Evolutionary conservation across 2,797 vertebrate species (phyloP).

Genomic region (Amazona ochrocephala): DNA sequence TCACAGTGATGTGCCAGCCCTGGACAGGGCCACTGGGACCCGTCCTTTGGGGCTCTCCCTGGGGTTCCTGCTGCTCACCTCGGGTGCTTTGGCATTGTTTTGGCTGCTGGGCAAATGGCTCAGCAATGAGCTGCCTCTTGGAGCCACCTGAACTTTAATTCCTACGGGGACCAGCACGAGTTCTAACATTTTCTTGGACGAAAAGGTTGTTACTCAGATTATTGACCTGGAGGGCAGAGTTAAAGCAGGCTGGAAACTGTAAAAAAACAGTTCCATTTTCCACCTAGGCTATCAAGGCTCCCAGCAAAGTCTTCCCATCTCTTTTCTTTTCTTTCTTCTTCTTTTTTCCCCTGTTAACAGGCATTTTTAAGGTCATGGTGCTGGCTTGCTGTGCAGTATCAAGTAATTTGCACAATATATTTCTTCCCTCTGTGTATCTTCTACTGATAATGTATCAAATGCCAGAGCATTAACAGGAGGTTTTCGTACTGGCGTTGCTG

Average conservation of each 20-base stretch:
- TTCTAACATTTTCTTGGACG: conserved; percentile 34
- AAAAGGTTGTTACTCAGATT: conserved; percentile 39
- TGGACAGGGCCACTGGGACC: rapidly evolving
- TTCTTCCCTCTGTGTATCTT: background rate
- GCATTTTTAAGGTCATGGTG: conserved; percentile 30
- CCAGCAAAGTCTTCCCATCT: background rate
- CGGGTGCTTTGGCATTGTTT: rapidly evolving
- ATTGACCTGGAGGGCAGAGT: conserved; percentile 58
- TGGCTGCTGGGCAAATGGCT: background rate
- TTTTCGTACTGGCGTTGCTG: rapidly evolving
- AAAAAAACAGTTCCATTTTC: conserved; percentile 17
- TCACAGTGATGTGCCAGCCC: background rate
- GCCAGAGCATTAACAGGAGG: background rate
- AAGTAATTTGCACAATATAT: conserved; percentile 47
- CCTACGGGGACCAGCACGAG: background rate
- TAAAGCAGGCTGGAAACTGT: conserved; percentile 12
- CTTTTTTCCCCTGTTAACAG: background rate
- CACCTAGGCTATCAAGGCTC: conserved; percentile 3
- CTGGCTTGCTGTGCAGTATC: background rate
- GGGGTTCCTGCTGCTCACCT: background rate
- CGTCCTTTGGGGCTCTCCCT: background rate
- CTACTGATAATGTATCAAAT: conserved; percentile 11
- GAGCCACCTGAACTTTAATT: background rate
- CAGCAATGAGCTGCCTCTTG: rapidly evolving
- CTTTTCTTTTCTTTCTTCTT: background rate